Evolutionary conservation across 2,888 invertebrate genomes (phyloP), one percentile per base, ranked within the genome.

Genomic region (Synanthedon myopaeformis): DNA sequence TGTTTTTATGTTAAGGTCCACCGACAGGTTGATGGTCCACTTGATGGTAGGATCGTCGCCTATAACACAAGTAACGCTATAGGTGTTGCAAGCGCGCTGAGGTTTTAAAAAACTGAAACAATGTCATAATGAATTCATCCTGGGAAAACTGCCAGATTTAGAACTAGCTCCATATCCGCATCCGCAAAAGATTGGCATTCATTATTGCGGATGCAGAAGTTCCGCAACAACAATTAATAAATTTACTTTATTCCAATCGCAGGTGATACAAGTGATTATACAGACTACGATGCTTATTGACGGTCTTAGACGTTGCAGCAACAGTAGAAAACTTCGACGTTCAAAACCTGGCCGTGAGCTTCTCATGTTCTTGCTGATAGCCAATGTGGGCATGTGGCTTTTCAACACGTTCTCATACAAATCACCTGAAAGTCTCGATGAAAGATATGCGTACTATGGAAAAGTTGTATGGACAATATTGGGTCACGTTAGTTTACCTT

Each of bases 331-430:
- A 52, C 83, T 92, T 2, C 89, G 92, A 10, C 88, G 89, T 50
- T 78, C 83, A 56, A 94, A 94, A 70, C 94, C 93, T 0, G 94
- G 94, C 3, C 83, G 94, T 3, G 94, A 94, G 66, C 79, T 93
- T 23, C 88, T 94, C 51, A 94, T 93, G 64, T 94, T 94, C 79
- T 85, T 94, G 48, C 88, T 94, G 19, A 92, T 94, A 55, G 88
- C 91, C 61, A 95, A 95, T 74, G 91, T 94, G 6, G 92, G 92
- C 50, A 89, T 93, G 87, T 94, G 94, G 94, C 89, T 93, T 53
- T 90, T 91, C 64, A 90, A 92, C 69, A 93, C 93, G 0, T 93
- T 94, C 80, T 88, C 89, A 1, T 87, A 84, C 65, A 89, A 89
- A 60, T 85, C 86, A 0, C 86, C 85, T 0, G 88, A 88, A 35